phyloP scores from a whole-genome alignment of 2,797 vertebrate genomes.

The Oreortyx pictus region DNA sequence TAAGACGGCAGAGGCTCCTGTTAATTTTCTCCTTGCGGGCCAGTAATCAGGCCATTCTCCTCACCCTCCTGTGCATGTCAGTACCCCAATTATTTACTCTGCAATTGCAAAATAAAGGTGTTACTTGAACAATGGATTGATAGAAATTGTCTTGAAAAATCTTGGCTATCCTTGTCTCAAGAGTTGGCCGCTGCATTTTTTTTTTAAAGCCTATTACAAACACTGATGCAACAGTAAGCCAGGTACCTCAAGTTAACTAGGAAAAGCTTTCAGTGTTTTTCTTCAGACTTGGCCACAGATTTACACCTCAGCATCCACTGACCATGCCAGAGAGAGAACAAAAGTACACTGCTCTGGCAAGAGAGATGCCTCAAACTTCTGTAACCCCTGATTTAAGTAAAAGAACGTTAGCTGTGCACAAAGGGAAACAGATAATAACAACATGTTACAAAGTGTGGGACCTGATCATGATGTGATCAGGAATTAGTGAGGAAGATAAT shows the following conservation, averaged over 20 bases:
- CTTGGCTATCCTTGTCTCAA: background rate
- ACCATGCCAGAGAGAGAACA: background rate
- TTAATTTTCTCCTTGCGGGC: background rate
- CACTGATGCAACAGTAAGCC: background rate
- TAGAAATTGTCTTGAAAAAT: background rate
- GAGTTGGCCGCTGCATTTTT: too few relatives aligned
- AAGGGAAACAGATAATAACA: too few relatives aligned
- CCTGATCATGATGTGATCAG: too few relatives aligned
- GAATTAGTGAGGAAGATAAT: too few relatives aligned
- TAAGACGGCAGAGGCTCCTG: background rate
- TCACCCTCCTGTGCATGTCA: background rate
- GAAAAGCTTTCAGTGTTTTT: background rate
- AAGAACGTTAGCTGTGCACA: too few relatives aligned
- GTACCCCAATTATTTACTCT: background rate
- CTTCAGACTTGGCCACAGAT: rapidly evolving
- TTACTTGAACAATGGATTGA: background rate
- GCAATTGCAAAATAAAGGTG: background rate
- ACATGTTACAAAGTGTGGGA: too few relatives aligned
- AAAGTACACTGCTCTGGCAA: background rate
- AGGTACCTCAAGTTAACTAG: too few relatives aligned
- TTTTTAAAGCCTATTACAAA: background rate
- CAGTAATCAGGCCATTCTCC: background rate
- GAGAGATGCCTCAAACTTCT: too few relatives aligned
- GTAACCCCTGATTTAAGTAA: too few relatives aligned
- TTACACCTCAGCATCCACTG: rapidly evolving